phyloP scores from a whole-genome alignment of 2,113 vertebrate genomes.

The Ammodytes marinus region DNA sequence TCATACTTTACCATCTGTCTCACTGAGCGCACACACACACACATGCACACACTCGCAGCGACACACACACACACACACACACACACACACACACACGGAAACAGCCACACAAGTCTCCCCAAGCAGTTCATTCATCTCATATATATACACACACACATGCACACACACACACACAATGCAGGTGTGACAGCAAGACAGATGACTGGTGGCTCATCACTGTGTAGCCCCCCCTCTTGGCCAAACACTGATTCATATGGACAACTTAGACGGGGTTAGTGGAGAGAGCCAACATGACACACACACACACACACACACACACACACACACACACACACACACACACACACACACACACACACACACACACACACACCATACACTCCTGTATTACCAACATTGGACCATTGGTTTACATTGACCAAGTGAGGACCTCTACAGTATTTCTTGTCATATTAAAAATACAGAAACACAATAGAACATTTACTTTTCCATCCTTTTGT shows the following conservation, averaged over 20 bases:
- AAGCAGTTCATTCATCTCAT: conserved; percentile 37
- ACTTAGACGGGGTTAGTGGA: conserved; percentile 57
- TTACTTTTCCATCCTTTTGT: no score
- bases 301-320: no score
- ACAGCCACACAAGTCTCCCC: conserved; percentile 34
- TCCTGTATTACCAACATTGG: no score
- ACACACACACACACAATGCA: conserved; percentile 28
- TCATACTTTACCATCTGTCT: conserved; percentile 86
- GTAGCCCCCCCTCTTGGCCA: conserved; percentile 48
- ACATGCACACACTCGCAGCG: conserved; percentile 29
- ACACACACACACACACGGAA: neutral
- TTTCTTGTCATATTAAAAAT: no score
- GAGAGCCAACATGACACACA: conserved; percentile 31
- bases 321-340: no score
- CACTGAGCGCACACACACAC: conserved; percentile 34
- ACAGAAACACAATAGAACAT: no score
- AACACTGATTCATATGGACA: conserved; percentile 70
- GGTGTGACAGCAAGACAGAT: conserved; percentile 69
- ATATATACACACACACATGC: neutral
- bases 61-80: conserved; percentile 13
- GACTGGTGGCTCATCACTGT: conserved; percentile 57
- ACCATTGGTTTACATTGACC: no score
- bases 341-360: no score
- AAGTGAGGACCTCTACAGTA: no score
- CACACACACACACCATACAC: no score